Percentiles rank a stretch among this genome's conserved stretches.
Evolutionary conservation across 2,888 invertebrate species (phyloP).

Genomic region (Eristalis intricaria): DNA sequence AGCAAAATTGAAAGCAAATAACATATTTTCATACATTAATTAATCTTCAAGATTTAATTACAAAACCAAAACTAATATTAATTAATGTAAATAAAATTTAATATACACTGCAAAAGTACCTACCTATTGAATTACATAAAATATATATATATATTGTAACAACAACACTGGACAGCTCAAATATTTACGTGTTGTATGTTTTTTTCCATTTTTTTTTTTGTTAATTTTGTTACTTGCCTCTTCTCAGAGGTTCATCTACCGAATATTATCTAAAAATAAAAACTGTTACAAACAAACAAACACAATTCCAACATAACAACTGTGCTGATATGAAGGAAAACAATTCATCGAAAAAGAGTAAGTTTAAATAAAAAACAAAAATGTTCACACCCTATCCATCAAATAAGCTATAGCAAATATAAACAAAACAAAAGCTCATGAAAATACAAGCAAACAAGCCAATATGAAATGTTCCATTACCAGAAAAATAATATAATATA

Average conservation of each 20-base stretch:
- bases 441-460: slow-evolving; percentile 46
- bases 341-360: slow-evolving; percentile 61
- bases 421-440: neutral
- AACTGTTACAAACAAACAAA: slow-evolving; percentile 6
- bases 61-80: slow-evolving; percentile 48
- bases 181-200: slow-evolving; percentile 66
- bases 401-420: slow-evolving; percentile 20
- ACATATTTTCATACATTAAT: slow-evolving; percentile 69
- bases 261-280: neutral
- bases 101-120: slow-evolving; percentile 69
- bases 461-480: slow-evolving; percentile 64
- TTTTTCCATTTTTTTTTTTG: neutral
- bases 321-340: slow-evolving; percentile 42
- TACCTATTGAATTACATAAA: slow-evolving; percentile 47
- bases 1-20: slow-evolving; percentile 50
- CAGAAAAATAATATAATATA: slow-evolving; percentile 12
- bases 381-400: slow-evolving; percentile 46
- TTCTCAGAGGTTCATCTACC: slow-evolving; percentile 30
- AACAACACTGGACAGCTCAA: slow-evolving; percentile 56
- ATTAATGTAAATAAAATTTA: slow-evolving; percentile 57
- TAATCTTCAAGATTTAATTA: slow-evolving; percentile 63
- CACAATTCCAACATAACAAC: slow-evolving; percentile 40
- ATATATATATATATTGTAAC: neutral
- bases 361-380: slow-evolving; percentile 17
- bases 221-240: neutral